Evolutionary conservation across 1,140 invertebrate genomes (phyloP).

Genomic region (Tenebrio molitor): DNA sequence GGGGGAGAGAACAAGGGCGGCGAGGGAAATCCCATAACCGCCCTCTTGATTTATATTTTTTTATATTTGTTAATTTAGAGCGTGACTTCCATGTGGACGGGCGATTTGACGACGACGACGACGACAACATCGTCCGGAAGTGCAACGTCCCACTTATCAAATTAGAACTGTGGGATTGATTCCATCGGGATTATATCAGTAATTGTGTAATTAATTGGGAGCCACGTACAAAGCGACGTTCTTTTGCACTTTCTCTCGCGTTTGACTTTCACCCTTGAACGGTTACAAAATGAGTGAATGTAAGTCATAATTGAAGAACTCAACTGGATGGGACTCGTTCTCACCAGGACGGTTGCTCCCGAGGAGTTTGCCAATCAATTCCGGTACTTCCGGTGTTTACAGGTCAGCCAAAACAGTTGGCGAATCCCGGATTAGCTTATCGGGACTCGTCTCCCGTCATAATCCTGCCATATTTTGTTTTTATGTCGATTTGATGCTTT

Average conservation of each 20-base stretch:
- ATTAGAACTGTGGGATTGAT: too few relatives aligned
- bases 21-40: conserved; percentile 6
- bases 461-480: too few relatives aligned
- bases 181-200: conserved; percentile 41
- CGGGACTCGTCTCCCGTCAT: too few relatives aligned
- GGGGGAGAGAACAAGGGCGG: conserved; percentile 45
- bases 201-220: conserved; percentile 44
- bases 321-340: too few relatives aligned
- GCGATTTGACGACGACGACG: conserved; percentile 22
- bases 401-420: too few relatives aligned
- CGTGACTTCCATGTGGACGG: conserved; percentile 56
- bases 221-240: conserved; percentile 42
- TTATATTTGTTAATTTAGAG: conserved; percentile 62
- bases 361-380: too few relatives aligned
- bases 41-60: conserved; percentile 62
- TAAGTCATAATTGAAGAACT: conserved; percentile 41
- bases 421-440: too few relatives aligned
- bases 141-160: conserved; percentile 10
- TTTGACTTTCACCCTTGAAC: conserved; percentile 46
- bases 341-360: too few relatives aligned
- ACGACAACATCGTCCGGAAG: too few relatives aligned
- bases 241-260: conserved; percentile 42
- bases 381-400: too few relatives aligned
- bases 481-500: too few relatives aligned
- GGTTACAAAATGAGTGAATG: conserved; percentile 43